phyloP scores from a whole-genome alignment of 2,888 invertebrate genomes.

The Eupithecia abbreviata region DNA sequence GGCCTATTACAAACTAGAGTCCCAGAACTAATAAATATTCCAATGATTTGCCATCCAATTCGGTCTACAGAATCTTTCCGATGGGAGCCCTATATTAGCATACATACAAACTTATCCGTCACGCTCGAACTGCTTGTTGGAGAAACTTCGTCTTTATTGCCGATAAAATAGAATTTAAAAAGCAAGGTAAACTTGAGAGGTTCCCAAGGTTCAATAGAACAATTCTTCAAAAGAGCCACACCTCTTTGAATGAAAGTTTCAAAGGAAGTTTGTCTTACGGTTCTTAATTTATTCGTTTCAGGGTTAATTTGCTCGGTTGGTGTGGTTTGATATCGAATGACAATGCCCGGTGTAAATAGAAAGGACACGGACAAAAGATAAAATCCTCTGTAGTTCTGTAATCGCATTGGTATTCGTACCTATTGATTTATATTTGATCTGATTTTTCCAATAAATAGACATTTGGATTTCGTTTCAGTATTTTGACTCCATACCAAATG shows the following conservation, averaged over 20 bases:
- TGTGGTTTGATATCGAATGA: conserved; percentile 68
- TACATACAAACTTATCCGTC: conserved; percentile 59
- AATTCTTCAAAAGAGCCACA: conserved; percentile 68
- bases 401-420: conserved; percentile 8
- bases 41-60: conserved; percentile 77
- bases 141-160: conserved; percentile 42
- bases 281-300: conserved; percentile 77
- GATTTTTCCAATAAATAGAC: background rate
- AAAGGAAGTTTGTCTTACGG: conserved; percentile 69
- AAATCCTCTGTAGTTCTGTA: conserved; percentile 45
- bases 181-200: conserved; percentile 33
- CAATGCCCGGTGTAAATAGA: conserved; percentile 62
- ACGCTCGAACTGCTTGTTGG: conserved; percentile 25
- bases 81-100: conserved; percentile 75
- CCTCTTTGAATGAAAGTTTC: conserved; percentile 70
- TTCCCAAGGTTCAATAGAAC: conserved; percentile 59
- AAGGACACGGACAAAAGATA: conserved; percentile 60
- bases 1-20: conserved; percentile 61
- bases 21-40: conserved; percentile 79
- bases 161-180: conserved; percentile 44
- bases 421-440: conserved; percentile 25
- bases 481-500: background rate
- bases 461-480: background rate
- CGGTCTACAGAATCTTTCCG: conserved; percentile 74
- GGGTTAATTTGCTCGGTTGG: conserved; percentile 70